phyloP scores from a whole-genome alignment of 2,888 invertebrate genomes.

The Operophtera brumata region DNA sequence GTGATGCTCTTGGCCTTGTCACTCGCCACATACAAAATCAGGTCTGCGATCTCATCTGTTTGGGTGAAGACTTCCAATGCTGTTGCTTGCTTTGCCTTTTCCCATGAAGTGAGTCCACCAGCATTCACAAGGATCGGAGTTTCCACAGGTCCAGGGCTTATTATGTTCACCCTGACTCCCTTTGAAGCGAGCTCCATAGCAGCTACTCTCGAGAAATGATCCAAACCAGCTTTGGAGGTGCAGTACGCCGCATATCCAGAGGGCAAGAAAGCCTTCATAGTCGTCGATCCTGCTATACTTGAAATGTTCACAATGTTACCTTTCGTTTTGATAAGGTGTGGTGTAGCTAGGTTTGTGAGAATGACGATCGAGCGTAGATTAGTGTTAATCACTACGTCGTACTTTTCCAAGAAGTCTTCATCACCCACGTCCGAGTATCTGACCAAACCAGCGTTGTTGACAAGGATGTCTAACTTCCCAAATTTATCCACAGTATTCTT shows the following conservation, averaged over 20 bases:
- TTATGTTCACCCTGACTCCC: constrained; percentile 84
- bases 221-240: constrained; percentile 86
- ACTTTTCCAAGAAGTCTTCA: constrained; percentile 25
- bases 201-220: constrained; percentile 85
- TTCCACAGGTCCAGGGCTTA: constrained; percentile 87
- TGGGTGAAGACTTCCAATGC: constrained; percentile 18
- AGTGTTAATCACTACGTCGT: constrained; percentile 33
- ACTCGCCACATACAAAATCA: constrained; percentile 44
- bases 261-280: not conserved
- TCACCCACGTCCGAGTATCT: constrained; percentile 9
- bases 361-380: constrained; percentile 31
- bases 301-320: constrained; percentile 42
- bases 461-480: constrained; percentile 38
- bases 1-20: constrained; percentile 38
- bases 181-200: constrained; percentile 82
- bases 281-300: constrained; percentile 14
- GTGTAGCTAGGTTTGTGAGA: constrained; percentile 29
- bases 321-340: constrained; percentile 31
- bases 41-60: constrained; percentile 42
- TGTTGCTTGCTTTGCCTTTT: constrained; percentile 5
- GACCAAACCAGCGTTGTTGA: constrained; percentile 38
- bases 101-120: constrained; percentile 1
- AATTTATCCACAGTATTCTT: constrained; percentile 35
- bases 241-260: constrained; percentile 63
- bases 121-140: constrained; percentile 49